A percentile compares a stretch with the other conserved stretches of the same genome.
Evolutionary conservation across 1,140 invertebrate species (phyloP).

Genomic region (Caenorhabditis brenneri): DNA sequence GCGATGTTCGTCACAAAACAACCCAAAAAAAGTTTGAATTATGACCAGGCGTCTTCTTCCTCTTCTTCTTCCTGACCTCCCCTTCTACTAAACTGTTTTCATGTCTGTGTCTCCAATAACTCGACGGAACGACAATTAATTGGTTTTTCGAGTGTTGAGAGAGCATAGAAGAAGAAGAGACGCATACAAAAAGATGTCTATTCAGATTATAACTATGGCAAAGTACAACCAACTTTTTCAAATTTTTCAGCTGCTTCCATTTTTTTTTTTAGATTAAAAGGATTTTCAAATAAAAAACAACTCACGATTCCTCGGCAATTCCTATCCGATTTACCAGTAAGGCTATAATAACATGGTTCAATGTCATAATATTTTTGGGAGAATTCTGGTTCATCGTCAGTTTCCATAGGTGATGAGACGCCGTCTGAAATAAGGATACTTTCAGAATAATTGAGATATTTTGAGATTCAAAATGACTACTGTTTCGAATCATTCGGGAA

Average conservation of each 20-base stretch:
- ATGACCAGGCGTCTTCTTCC: background rate
- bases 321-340: constrained; percentile 29
- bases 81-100: constrained; percentile 11
- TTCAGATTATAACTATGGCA: constrained; percentile 35
- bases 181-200: constrained; percentile 7
- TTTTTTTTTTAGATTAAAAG: background rate
- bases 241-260: background rate
- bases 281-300: background rate
- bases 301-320: constrained; percentile 29
- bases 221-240: background rate
- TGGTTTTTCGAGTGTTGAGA: constrained; percentile 28
- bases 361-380: constrained; percentile 31
- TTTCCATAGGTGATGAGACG: constrained; percentile 24
- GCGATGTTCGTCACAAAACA: constrained; percentile 2
- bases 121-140: constrained; percentile 35
- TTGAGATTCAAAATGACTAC: too few relatives aligned
- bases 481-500: too few relatives aligned
- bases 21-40: constrained; percentile 8
- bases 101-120: constrained; percentile 26
- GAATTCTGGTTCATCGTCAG: constrained; percentile 30
- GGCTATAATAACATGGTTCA: constrained; percentile 44
- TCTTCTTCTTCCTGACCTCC: background rate
- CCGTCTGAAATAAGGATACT: background rate
- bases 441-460: background rate
- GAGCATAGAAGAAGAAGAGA: constrained; percentile 2